Percentiles rank a stretch among this genome's conserved stretches.
Conservation (phyloP, 2,888 invertebrate genomes). For the Augiades crinisus region DNA sequence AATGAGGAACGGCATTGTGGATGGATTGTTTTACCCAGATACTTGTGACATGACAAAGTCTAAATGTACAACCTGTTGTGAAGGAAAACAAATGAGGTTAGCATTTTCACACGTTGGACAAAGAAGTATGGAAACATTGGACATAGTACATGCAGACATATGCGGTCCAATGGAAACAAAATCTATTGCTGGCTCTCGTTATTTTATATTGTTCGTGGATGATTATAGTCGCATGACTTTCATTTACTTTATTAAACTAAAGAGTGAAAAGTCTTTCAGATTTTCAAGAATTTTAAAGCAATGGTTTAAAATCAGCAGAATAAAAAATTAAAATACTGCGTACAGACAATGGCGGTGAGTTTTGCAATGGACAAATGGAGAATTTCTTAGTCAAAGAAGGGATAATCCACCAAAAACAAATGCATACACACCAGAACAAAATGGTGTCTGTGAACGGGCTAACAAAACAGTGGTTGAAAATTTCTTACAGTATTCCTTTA, state of each 20-base stretch:
- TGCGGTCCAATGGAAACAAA: no score
- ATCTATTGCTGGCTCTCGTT: no score
- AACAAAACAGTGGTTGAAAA: conserved; percentile 28
- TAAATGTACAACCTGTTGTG: conserved; percentile 11
- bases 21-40: conserved; percentile 18
- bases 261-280: conserved; percentile 19
- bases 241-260: no score
- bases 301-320: conserved; percentile 32
- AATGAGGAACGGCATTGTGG: conserved; percentile 30
- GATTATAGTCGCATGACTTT: no score
- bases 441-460: conserved; percentile 33
- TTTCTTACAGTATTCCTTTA: no score
- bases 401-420: conserved; percentile 42
- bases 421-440: conserved; percentile 42
- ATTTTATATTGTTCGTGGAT: no score
- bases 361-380: conserved; percentile 18
- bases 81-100: conserved; percentile 7
- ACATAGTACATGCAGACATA: conserved; percentile 15
- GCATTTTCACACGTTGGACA: conserved; percentile 17
- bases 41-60: no score
- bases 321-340: conserved; percentile 35
- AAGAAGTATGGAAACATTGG: conserved; percentile 20
- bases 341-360: conserved; percentile 28
- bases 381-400: conserved; percentile 29
- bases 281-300: conserved; percentile 9